Conservation (phyloP, 2,888 invertebrate genomes). For the Ectropis crepuscularia region DNA sequence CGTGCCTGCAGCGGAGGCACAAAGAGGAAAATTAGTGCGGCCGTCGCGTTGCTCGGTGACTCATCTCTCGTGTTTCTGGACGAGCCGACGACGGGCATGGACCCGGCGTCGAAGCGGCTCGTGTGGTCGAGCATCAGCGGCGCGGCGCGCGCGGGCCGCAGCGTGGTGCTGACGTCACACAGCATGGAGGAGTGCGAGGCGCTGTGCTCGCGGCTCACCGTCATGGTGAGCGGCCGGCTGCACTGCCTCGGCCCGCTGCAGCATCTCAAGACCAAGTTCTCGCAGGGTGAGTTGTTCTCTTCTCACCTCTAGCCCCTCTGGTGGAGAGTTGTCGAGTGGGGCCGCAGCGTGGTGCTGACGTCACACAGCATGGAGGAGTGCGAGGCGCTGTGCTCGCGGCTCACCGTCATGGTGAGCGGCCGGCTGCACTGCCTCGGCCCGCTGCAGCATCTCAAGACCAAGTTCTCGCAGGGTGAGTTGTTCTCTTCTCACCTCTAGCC, state of each 20-base stretch:
- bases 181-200: conserved; percentile 94
- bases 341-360: neutral
- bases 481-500: no score
- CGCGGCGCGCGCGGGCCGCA: conserved; percentile 87
- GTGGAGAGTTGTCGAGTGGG: neutral
- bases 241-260: conserved; percentile 89
- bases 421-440: no score
- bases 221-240: conserved; percentile 91
- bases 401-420: no score
- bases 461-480: no score
- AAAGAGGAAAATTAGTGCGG: conserved; percentile 90
- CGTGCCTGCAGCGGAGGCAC: conserved; percentile 89
- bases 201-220: conserved; percentile 90
- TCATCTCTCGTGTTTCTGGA: conserved; percentile 88
- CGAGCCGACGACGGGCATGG: conserved; percentile 90
- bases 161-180: conserved; percentile 87
- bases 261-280: conserved; percentile 80
- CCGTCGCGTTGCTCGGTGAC: conserved; percentile 88
- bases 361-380: neutral
- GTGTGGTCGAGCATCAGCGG: conserved; percentile 89
- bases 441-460: no score
- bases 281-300: conserved; percentile 86
- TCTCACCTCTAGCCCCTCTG: conserved; percentile 1
- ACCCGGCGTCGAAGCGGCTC: conserved; percentile 91
- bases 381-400: no score